A percentile compares a stretch with the other conserved stretches of the same genome.
Evolutionary conservation across 2,888 invertebrate genomes (phyloP).

Genomic region (Caenorhabditis panamensis): DNA sequence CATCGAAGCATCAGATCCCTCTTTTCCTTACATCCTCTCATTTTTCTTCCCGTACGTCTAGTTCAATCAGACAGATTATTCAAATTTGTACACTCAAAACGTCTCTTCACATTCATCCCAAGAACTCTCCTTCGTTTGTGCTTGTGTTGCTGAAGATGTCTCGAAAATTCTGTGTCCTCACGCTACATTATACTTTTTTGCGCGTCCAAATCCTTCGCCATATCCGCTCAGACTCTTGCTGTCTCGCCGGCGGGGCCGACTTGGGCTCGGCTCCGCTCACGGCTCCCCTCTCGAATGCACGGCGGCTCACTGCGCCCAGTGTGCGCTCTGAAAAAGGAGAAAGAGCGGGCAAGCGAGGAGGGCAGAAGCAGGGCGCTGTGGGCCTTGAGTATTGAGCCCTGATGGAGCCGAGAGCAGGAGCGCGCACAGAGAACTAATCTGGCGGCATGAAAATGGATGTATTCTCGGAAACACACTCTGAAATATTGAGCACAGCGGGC

Average conservation of each 20-base stretch:
- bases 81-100: background rate
- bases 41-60: too few relatives aligned
- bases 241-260: background rate
- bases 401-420: background rate
- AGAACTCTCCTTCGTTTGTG: background rate
- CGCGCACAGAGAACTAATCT: background rate
- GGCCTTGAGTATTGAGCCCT: too few relatives aligned
- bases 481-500: conserved; percentile 2
- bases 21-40: too few relatives aligned
- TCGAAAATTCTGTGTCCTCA: too few relatives aligned
- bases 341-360: background rate
- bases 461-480: background rate
- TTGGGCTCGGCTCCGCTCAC: background rate
- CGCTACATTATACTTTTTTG: background rate
- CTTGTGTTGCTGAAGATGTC: background rate
- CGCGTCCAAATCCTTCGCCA: background rate
- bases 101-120: background rate
- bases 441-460: background rate
- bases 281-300: background rate
- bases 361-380: background rate
- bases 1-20: too few relatives aligned
- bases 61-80: too few relatives aligned
- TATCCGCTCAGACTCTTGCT: background rate
- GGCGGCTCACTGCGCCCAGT: background rate
- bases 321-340: background rate